Evolutionary conservation across 2,113 vertebrate genomes (phyloP).

Genomic region (Recurvirostra avosetta): DNA sequence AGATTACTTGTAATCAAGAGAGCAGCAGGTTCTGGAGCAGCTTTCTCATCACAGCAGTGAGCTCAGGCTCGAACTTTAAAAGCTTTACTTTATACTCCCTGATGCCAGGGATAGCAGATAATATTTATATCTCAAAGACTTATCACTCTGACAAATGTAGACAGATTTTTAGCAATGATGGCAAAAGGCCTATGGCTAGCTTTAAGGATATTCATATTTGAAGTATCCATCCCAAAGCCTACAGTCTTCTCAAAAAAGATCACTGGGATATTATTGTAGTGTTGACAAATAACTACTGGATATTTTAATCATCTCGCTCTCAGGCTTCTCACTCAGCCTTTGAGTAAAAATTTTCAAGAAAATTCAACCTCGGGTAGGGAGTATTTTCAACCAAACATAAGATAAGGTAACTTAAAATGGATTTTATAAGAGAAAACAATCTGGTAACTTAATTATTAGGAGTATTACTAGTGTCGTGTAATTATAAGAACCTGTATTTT

Average conservation of each 20-base stretch:
- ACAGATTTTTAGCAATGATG: not conserved
- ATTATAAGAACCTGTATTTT: not conserved
- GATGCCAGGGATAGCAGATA: not conserved
- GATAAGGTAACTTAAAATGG: not conserved
- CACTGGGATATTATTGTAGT: not conserved
- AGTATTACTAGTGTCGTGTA: not conserved
- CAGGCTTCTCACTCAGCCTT: not conserved
- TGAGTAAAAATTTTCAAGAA: not conserved
- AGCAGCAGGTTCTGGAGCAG: not conserved
- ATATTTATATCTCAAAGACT: slow-evolving; percentile 3
- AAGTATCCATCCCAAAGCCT: not conserved
- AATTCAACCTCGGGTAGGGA: not conserved
- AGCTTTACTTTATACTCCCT: too few relatives aligned
- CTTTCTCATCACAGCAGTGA: not conserved
- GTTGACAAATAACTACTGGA: not conserved
- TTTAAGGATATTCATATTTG: not conserved
- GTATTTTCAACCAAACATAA: not conserved
- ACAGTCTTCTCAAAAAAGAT: not conserved
- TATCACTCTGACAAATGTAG: not conserved
- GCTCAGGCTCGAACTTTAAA: not conserved
- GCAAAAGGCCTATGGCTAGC: not conserved
- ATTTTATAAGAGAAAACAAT: not conserved
- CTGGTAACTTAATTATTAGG: not conserved
- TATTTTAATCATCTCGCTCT: not conserved
- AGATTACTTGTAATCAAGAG: not conserved